These are phyloP conservation scores for Sebastes matsubarae DNA, from an alignment of 2,797 vertebrate genomes.

Conservation along the genomic window DNA sequence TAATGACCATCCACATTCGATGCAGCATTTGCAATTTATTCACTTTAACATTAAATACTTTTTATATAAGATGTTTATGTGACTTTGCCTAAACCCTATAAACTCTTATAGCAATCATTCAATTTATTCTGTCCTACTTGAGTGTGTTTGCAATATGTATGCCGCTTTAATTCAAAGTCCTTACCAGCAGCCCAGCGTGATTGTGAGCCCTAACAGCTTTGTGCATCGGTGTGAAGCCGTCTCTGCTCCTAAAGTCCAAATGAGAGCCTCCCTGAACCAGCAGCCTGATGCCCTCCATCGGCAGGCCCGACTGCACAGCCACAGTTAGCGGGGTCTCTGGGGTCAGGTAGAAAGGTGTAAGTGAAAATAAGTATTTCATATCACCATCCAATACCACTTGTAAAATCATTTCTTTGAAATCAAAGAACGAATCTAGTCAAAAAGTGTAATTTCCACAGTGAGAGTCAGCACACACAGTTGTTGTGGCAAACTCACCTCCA, in stretches of 20 bases:
- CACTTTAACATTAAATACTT: background rate
- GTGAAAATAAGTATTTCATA: background rate
- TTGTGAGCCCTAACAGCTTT: conserved; percentile 89
- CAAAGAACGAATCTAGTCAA: background rate
- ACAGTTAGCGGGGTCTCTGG: conserved; percentile 90
- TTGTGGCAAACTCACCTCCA: conserved; percentile 83
- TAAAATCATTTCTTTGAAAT: background rate
- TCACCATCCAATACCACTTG: background rate
- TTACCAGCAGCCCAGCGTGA: conserved; percentile 88
- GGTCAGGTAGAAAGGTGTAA: background rate
- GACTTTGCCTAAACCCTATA: background rate
- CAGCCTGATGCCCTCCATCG: conserved; percentile 86
- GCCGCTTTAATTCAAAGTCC: conserved; percentile 6
- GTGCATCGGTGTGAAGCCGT: conserved; percentile 89
- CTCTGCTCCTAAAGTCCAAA: conserved; percentile 90
- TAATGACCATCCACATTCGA: background rate
- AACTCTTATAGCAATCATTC: background rate
- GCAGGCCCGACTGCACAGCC: conserved; percentile 85
- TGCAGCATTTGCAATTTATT: background rate
- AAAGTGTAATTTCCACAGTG: background rate
- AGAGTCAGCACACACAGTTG: background rate
- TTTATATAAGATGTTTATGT: background rate
- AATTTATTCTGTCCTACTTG: background rate
- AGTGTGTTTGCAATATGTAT: background rate
- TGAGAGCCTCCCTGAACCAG: conserved; percentile 91